Base-by-base conservation (phyloP, 2,113 vertebrate genomes). In the Phyllopteryx taeniolatus region DNA sequence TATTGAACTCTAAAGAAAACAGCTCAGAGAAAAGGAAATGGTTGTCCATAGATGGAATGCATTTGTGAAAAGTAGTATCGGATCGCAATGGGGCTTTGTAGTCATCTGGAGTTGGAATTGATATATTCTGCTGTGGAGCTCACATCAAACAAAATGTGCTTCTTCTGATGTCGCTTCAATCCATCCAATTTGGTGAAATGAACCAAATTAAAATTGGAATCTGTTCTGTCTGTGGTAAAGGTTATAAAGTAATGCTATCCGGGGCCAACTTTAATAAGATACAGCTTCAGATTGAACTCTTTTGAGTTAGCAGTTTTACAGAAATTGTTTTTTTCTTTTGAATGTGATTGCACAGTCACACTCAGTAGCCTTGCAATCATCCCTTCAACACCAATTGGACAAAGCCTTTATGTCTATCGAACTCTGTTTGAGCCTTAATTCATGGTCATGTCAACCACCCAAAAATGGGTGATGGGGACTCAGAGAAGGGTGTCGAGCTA, bases 381-480 rank as follows among this genome's bases (percentile, higher is more conserved):
- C 83, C 67, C 65, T 69, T 54, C 62, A 57, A n/a, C 2, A 77
- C 84, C 83, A 64, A 79, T 87, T 84, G 79, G 70, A 85, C 76
- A 76, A 78, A 78, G 74, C 79, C 75, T 74, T 61, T 77, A 71
- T 83, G 65, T 85, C 82, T 81, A 62, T 39, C 83, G 77, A 64
- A 17, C 78, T 60, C 73, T 67, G 66, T 83, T 76, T 88, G 86
- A 86, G 86, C 79, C 81, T 66, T 76, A 86, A 87, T 89, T 88
- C 90, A 91, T 83, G 80, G 81, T 53, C 70, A 67, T 81, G 79
- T 86, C 84, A 87, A 89, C 70, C 77, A 79, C 78, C 76, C 60
- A 49, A 73, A 79, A 80, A 75, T 71, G 78, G 46, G 75, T 81
- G 77, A 88, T 85, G 75, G 79, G 73, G 73, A 53, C 63, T 62